These are phyloP conservation scores for Malurus melanocephalus DNA, from an alignment of 2,113 vertebrate species.

Conservation along the genomic window DNA sequence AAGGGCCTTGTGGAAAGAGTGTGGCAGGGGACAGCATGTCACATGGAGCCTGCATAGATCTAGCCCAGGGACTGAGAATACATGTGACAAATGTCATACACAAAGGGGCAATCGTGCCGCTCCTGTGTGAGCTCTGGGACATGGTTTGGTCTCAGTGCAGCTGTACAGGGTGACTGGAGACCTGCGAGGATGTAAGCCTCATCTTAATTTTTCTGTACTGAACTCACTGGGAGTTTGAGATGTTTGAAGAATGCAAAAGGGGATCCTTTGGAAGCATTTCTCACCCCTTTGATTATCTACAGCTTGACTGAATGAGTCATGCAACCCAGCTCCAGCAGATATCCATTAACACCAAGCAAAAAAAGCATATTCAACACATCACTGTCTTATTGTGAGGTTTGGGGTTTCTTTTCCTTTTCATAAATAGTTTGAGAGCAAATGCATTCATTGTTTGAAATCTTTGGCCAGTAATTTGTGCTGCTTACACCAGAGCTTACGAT, in stretches of 20 bases:
- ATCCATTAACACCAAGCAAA: neutral
- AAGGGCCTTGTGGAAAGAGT: neutral
- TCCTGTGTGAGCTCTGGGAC: neutral
- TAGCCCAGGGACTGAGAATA: neutral
- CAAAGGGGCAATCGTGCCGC: neutral
- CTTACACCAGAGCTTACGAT: neutral
- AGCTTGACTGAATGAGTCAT: neutral
- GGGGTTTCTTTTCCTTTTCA: neutral
- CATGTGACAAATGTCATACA: neutral
- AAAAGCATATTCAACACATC: neutral
- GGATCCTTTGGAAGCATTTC: neutral
- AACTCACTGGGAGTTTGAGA: neutral
- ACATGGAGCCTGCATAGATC: neutral
- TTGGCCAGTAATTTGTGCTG: neutral
- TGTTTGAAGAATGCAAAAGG: neutral
- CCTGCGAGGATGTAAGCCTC: neutral
- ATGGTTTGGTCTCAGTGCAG: neutral
- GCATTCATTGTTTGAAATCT: neutral
- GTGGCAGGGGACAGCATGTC: neutral
- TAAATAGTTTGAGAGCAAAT: constrained; percentile 6
- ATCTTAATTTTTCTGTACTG: neutral
- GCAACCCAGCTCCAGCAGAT: neutral
- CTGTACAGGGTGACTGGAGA: neutral
- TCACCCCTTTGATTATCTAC: neutral
- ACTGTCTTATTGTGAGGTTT: neutral